Base-by-base conservation (phyloP, 1,140 invertebrate genomes). In the Drosophila serrata region DNA sequence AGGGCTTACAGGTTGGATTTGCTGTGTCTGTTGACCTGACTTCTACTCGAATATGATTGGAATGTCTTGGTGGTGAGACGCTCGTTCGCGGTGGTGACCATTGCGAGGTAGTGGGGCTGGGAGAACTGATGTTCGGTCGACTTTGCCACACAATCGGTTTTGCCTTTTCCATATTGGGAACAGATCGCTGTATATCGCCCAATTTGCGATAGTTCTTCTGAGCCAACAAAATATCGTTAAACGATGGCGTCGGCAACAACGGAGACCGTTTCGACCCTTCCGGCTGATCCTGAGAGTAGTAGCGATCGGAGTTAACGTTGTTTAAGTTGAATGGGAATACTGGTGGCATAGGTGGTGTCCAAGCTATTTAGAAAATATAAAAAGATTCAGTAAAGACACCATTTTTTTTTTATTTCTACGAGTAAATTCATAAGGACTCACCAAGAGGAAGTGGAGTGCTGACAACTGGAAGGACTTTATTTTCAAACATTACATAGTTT, bases 401-500 rank as follows among this genome's bases (percentile, higher is more conserved):
- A 27, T 13, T 19, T n/a, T 13, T 51, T 31, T 3, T 12, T 17
- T 12, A 31, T 31, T 49, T 12, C n/a, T 17, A 29, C 4, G 5
- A 24, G 24, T 27, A 24, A 22, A 39, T 15, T 3, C n/a, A 13
- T 8, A 13, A 31, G n/a, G 12, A 37, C 42, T 22, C n/a, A 64
- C 73, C 43, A 29, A 13, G 12, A 15, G 19, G 12, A 4, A 4
- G 0, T 7, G n/a, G 29, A 7, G 2, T 11, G 15, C 11, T 19
- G 5, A 61, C 11, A 24, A 27, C 22, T 15, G 75, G 64, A 24
- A 82, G 37, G 12, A 33, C 1, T 6, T 64, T 55, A 8, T 35
- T 46, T 15, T 88, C 67, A 29, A 84, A 84, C 82, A 88, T 87
- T 3, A 45, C 46, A 51, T 87, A 84, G 46, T 87, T 79, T 24